These are phyloP conservation scores for Agrilus planipennis DNA, from an alignment of 1,140 invertebrate species.

Conservation along the genomic window DNA sequence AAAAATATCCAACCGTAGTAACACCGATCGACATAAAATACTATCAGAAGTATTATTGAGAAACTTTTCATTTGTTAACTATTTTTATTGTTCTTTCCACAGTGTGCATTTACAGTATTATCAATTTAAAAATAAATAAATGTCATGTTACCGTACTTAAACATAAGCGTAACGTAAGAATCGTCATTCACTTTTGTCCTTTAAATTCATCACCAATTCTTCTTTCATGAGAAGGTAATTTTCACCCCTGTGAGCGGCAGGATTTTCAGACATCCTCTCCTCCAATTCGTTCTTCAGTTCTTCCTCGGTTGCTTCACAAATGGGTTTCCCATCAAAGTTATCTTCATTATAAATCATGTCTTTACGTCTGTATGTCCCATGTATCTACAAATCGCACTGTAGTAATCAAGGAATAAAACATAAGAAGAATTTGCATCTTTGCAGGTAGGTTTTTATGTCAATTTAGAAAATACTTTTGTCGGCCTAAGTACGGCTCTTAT, in stretches of 20 bases:
- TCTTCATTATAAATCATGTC: conserved; percentile 55
- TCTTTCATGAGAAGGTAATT: too few species aligned
- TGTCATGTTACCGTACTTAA: too few species aligned
- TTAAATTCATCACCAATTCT: too few species aligned
- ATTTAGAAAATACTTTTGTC: background rate
- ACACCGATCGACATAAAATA: too few species aligned
- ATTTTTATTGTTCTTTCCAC: too few species aligned
- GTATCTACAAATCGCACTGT: conserved; percentile 39
- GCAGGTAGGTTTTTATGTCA: background rate
- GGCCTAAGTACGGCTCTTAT: background rate
- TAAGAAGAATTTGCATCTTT: background rate
- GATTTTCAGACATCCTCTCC: conserved; percentile 41
- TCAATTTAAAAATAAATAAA: too few species aligned
- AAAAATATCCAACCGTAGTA: too few species aligned
- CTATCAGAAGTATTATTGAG: too few species aligned
- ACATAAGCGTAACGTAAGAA: too few species aligned
- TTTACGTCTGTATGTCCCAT: conserved; percentile 51
- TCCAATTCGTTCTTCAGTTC: conserved; percentile 37
- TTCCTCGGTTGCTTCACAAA: conserved; percentile 34
- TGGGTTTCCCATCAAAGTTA: conserved; percentile 46
- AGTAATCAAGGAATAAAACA: background rate
- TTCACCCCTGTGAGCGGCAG: conserved; percentile 38
- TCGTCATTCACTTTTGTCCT: too few species aligned
- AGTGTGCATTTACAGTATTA: too few species aligned
- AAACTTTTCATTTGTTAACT: too few species aligned